Base-by-base conservation (phyloP, 2,113 vertebrate genomes). In the Spea multiplicata region DNA sequence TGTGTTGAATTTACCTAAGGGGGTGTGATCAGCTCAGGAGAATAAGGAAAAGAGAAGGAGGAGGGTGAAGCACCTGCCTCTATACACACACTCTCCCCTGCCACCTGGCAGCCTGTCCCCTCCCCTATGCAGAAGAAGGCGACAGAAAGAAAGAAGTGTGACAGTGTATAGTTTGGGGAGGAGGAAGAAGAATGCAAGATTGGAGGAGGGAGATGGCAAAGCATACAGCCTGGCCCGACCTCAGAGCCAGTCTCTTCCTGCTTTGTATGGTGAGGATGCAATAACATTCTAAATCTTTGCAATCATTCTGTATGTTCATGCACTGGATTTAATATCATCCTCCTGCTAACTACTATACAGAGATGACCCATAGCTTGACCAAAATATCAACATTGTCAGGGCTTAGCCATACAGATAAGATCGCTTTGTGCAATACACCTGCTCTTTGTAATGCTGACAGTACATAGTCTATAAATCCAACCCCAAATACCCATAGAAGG, bases 101-200 rank as follows among this genome's bases (percentile, higher is more conserved):
- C 71, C 78, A 80, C 78, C 78, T 79, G 81, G 75, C 71, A 69
- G 71, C 47, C 47, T 71, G 68, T 47, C 53, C 70, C 76, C 61
- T 4, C n/a, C 30, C 44, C 72, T 8, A 0, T 62, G 61, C 8
- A 57, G 57, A 49, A 30, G 46, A 55, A 16, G 44, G 48, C 44
- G 4, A 1, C 2, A n/a, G 44, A 10, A 8, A 59, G 75, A n/a
- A 55, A 17, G 52, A 62, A 59, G 71, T 46, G 61, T 44, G 50
- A 8, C 57, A 4, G 61, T 14, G 6, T 8, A 53, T 50, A 17
- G 48, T 2, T 70, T 16, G 13, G 69, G 16, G 44, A 16, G 62
- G 14, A 50, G 14, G 45, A 30, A 3, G 45, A 47, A 74, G 80
- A 62, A 71, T 50, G 73, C 70, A 30, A 30, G 30, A 30, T 30